These are phyloP conservation scores for Scaptomyza flava DNA, from an alignment of 2,888 invertebrate genomes.

Conservation along the genomic window DNA sequence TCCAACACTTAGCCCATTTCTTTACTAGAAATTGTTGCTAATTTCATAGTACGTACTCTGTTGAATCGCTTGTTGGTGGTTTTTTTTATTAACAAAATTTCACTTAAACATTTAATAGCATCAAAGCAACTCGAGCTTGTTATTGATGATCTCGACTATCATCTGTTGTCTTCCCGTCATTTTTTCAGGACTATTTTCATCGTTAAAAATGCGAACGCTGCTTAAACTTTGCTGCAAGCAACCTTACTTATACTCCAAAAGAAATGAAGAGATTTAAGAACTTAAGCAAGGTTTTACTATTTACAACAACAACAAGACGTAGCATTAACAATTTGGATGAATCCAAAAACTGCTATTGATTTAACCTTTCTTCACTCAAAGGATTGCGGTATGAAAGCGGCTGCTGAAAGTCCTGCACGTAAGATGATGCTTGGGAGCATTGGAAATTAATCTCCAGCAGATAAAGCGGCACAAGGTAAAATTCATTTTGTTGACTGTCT, in stretches of 20 bases:
- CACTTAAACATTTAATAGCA: conserved; percentile 54
- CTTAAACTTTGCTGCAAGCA: conserved; percentile 58
- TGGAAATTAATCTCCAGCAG: conserved; percentile 27
- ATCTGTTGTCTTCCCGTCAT: neutral
- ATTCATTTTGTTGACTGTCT: conserved; percentile 34
- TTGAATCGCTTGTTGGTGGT: conserved; percentile 26
- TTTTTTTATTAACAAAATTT: conserved; percentile 72
- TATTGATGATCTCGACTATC: conserved; percentile 4
- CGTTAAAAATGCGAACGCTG: conserved; percentile 44
- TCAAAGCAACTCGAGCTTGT: conserved; percentile 18
- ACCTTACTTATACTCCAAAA: conserved; percentile 63
- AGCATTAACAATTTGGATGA: conserved; percentile 37
- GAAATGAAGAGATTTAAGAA: conserved; percentile 52
- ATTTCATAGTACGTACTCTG: conserved; percentile 45
- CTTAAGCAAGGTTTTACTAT: conserved; percentile 40
- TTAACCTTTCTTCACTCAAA: too few species aligned
- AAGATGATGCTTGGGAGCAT: neutral
- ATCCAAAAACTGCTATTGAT: neutral
- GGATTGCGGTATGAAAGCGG: neutral
- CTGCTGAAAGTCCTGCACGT: neutral
- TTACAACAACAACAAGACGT: conserved; percentile 48
- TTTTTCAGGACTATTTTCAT: neutral
- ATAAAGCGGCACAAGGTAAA: conserved; percentile 38
- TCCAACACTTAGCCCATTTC: conserved; percentile 33
- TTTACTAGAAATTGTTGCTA: conserved; percentile 72